phyloP scores from a whole-genome alignment of 2,888 invertebrate genomes.

The Cotesia congregata region DNA sequence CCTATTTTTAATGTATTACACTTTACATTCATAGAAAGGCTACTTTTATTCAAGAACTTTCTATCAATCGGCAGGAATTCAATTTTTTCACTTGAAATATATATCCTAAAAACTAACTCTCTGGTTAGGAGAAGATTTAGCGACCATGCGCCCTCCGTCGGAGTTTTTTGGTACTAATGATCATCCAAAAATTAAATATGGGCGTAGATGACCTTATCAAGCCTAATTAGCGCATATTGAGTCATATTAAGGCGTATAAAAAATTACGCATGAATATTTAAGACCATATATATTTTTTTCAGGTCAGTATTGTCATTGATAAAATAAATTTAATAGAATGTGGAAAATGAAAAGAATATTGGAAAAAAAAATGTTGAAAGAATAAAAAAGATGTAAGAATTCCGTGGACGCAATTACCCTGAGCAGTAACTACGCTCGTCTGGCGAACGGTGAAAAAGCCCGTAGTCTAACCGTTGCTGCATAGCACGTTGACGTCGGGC shows the following conservation, averaged over 20 bases:
- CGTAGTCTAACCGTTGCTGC: conserved; percentile 67
- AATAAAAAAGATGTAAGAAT: conserved; percentile 48
- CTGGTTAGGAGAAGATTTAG: too few relatives aligned
- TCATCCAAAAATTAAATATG: too few relatives aligned
- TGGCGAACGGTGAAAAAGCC: conserved; percentile 67
- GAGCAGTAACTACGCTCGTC: conserved; percentile 46
- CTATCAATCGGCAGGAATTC: too few relatives aligned
- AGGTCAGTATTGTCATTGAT: neutral
- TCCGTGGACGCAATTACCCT: conserved; percentile 55
- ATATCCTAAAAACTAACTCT: too few relatives aligned
- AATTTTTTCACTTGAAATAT: too few relatives aligned
- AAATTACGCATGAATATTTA: neutral
- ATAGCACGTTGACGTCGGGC: conserved; percentile 66
- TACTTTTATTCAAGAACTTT: too few relatives aligned
- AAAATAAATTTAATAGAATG: neutral
- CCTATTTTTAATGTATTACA: neutral
- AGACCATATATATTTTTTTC: neutral
- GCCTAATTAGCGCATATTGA: too few relatives aligned
- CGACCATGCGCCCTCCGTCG: too few relatives aligned
- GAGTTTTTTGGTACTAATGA: too few relatives aligned
- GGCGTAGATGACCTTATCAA: too few relatives aligned
- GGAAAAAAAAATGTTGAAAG: conserved; percentile 17
- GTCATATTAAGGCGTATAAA: too few relatives aligned
- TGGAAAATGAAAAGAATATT: neutral
- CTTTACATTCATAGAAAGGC: too few relatives aligned